Base-by-base conservation (phyloP, 2,888 invertebrate genomes). In the Athalia rosae region DNA sequence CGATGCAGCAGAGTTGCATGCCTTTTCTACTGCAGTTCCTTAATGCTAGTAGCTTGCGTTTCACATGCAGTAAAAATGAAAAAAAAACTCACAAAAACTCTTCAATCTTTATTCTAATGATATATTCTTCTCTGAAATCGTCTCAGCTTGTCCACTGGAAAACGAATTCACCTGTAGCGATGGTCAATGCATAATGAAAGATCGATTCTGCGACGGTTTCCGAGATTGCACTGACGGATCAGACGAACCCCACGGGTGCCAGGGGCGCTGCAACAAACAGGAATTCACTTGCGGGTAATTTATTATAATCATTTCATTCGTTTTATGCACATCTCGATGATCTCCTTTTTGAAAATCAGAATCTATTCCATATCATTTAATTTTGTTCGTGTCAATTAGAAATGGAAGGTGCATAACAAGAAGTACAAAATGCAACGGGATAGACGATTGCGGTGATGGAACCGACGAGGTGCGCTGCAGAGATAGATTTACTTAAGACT, bases 191-290 rank as follows among this genome's bases (percentile, higher is more conserved):
- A 92, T 95, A 76, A 89, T 92, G 7, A 91, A 91, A 79, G 86
- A 90, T 28, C 90, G 91, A 9, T 92, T 93, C 83, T 95, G 95
- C 87, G 94, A 95, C 85, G 94, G 94, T 6, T 89, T 90, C 69
- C 91, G 92, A 81, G 93, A 95, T 85, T 95, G 95, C 84, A 90
- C 90, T 0, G 95, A 95, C 83, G 90, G 90, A 79, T 93, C 94
- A 3, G 95, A 95, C 85, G 95, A 95, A 89, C 92, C 93, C 1
- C 88, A 90, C 77, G 93, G 93, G 47, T 93, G 93, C 83, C 82
- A 87, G 80, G 87, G 86, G 67, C 85, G 87, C 63, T 89, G 89
- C 83, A 89, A 89, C 82, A 89, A 89, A 81, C 86, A 89, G 77
- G 89, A 89, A 82, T 89, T 87, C 78, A 86, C 87, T 77, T 89